A percentile compares a stretch with the other conserved stretches of the same genome.
These are phyloP conservation scores for Cyclophora punctaria DNA, from an alignment of 2,888 invertebrate genomes.

Conservation along the genomic window DNA sequence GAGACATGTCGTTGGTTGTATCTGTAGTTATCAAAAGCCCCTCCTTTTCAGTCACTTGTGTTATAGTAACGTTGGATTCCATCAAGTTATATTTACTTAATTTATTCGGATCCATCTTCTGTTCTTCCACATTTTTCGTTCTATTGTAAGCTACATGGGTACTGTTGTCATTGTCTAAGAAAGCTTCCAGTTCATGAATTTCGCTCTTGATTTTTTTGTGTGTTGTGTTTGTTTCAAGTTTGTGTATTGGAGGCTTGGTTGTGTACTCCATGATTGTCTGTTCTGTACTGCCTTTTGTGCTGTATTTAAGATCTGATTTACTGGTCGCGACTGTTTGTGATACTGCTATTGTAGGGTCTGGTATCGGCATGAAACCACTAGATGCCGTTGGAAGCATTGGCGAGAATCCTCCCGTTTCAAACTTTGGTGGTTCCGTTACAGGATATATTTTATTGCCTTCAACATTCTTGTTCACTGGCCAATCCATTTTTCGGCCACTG, in stretches of 20 bases:
- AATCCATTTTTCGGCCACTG: slow-evolving; percentile 63
- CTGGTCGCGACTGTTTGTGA: slow-evolving; percentile 31
- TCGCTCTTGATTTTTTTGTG: slow-evolving; percentile 62
- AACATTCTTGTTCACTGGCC: slow-evolving; percentile 52
- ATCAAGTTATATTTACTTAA: slow-evolving; percentile 60
- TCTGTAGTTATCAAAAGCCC: slow-evolving; percentile 62
- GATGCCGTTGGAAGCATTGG: slow-evolving; percentile 82
- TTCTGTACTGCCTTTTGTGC: slow-evolving; percentile 32
- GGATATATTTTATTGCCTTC: slow-evolving; percentile 52
- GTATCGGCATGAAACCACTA: slow-evolving; percentile 83
- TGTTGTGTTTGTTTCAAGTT: slow-evolving; percentile 42
- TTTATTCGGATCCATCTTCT: slow-evolving; percentile 51
- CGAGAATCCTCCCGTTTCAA: slow-evolving; percentile 85
- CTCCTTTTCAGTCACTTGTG: slow-evolving; percentile 63
- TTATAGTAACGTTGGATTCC: slow-evolving; percentile 63
- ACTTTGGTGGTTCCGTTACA: slow-evolving; percentile 72
- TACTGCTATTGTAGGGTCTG: slow-evolving; percentile 50
- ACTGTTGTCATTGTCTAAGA: slow-evolving; percentile 53
- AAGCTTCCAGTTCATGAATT: slow-evolving; percentile 62
- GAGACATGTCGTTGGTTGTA: slow-evolving; percentile 57
- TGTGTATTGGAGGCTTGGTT: slow-evolving; percentile 37
- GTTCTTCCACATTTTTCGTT: slow-evolving; percentile 62
- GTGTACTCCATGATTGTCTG: slow-evolving; percentile 32
- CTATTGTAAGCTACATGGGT: slow-evolving; percentile 61
- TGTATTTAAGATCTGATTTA: slow-evolving; percentile 30